Percentiles rank a stretch among this genome's conserved stretches.
Conservation (phyloP, 1,140 invertebrate species). For the Drosophila suzukii region DNA sequence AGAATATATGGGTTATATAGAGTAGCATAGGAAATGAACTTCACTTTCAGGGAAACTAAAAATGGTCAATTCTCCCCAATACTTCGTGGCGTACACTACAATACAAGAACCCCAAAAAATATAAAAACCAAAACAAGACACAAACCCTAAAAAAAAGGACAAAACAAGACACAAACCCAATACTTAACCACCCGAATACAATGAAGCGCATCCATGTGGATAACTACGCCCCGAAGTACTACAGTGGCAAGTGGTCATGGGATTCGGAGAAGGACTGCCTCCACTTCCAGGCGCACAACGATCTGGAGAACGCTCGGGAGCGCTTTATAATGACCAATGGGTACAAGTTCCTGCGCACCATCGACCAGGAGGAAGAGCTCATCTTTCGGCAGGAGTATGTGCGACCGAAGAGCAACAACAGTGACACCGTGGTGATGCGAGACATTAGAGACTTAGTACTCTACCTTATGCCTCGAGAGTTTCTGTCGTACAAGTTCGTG, state of each 20-base stretch:
- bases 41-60: neutral
- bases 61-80: neutral
- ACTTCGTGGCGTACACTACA: neutral
- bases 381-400: conserved; percentile 69
- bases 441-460: conserved; percentile 75
- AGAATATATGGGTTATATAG: too few relatives aligned
- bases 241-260: conserved; percentile 71
- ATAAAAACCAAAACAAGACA: neutral
- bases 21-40: neutral
- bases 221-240: conserved; percentile 61
- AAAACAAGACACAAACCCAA: neutral
- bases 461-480: conserved; percentile 63
- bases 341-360: conserved; percentile 52
- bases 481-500: conserved; percentile 50
- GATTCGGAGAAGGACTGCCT: conserved; percentile 52
- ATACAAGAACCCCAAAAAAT: neutral
- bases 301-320: conserved; percentile 46
- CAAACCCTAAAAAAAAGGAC: neutral
- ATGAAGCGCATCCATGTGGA: conserved; percentile 58
- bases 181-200: neutral
- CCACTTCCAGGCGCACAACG: conserved; percentile 52
- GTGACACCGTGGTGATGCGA: conserved; percentile 55
- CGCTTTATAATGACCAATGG: conserved; percentile 59
- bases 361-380: conserved; percentile 75
- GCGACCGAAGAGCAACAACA: conserved; percentile 41